Evolutionary conservation across 2,888 invertebrate genomes (phyloP).

Genomic region (Trissolcus brochymenae): DNA sequence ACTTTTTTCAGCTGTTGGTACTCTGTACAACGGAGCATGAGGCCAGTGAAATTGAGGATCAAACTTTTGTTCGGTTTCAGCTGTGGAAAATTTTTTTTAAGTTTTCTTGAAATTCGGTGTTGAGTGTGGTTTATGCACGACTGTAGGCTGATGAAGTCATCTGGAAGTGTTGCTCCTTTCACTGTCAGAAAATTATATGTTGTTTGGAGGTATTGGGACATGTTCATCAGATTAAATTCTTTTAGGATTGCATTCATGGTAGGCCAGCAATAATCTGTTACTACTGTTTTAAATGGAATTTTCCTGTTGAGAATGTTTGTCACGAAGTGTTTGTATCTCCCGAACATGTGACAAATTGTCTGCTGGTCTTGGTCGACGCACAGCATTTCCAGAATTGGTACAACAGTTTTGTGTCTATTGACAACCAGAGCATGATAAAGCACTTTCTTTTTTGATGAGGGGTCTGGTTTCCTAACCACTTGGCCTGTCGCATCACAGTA

Average conservation of each 20-base stretch:
- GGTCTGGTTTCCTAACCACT: no score
- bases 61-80: not conserved
- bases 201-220: no score
- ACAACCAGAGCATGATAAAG: conserved; percentile 3
- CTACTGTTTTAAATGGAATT: conserved; percentile 1
- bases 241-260: conserved; percentile 10
- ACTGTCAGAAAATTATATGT: conserved; percentile 5
- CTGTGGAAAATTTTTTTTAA: not conserved
- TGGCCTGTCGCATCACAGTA: no score
- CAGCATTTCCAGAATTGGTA: conserved; percentile 1
- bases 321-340: conserved; percentile 2
- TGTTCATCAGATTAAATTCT: conserved; percentile 2
- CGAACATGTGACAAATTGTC: not conserved
- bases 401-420: not conserved
- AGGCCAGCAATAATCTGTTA: conserved; percentile 17
- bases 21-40: not conserved
- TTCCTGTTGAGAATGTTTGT: not conserved
- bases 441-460: not conserved
- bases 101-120: not conserved
- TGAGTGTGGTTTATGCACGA: not conserved
- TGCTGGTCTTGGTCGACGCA: not conserved
- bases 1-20: not conserved
- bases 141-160: not conserved
- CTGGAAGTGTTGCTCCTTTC: not conserved
- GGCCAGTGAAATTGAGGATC: not conserved